Evolutionary conservation across 2,113 vertebrate genomes (phyloP), one percentile per base, ranked within the genome.

Genomic region (Plecotus auritus): DNA sequence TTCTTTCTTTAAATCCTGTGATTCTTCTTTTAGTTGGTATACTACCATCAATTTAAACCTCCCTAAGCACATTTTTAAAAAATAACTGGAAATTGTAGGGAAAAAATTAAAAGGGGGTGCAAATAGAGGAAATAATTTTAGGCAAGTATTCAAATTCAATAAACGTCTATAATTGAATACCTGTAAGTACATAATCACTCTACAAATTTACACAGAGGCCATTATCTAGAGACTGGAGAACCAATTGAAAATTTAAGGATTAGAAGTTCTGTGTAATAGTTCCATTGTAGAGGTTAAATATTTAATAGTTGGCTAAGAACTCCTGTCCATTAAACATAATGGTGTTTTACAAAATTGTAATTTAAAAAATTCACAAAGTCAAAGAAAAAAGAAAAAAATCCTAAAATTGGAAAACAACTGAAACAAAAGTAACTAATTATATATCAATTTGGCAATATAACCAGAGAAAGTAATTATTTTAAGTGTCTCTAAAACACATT

Each of bases 381-480:
- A 92, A 94, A 59, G 35, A 8, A 23, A 70, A 78, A 85, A 70
- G 20, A 4, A 73, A 74, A 81, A 51, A 22, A 49, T 69, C 47
- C 73, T 88, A 85, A 85, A 69, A 72, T 74, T 91, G 18, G 70
- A 90, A 97, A 93, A 4, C 73, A 88, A 93, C 23, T 3, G 30
- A 89, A 89, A 89, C 28, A 59, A 85, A 51, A 64, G 35, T 49
- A 54, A 40, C 26, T 82, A 92, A 69, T 81, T 45, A 37, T 37
- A 22, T 64, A 96, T 37, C 30, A 61, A 78, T 86, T 40, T 96
- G 37, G 26, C 78, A 81, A 45, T 88, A 80, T 76, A 93, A 84
- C 20, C 56, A 92, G 22, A 90, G 4, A 72, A 96, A 91, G 88
- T 88, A 91, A 85, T 94, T 93, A 85, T 90, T 93, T 93, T 54